Evolutionary conservation across 2,888 invertebrate species (phyloP).

Genomic region (Tortricodes alternella): DNA sequence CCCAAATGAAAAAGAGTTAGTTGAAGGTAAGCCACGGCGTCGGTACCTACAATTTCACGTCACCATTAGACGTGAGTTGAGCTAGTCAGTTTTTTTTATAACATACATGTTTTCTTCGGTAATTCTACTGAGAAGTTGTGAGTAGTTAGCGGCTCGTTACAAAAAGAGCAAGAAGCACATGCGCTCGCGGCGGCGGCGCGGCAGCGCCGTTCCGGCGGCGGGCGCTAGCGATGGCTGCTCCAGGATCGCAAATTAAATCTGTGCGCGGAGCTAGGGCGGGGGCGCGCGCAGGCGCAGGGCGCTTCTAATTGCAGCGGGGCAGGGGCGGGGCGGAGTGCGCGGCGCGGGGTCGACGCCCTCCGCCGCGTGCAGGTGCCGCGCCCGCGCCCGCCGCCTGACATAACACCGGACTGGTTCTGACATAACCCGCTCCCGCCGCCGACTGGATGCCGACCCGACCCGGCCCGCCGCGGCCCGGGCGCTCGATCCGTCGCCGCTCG

Average conservation of each 20-base stretch:
- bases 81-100: too few species aligned
- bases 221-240: too few species aligned
- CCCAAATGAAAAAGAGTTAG: background rate
- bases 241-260: constrained; percentile 30
- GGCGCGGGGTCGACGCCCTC: constrained; percentile 51
- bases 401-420: constrained; percentile 54
- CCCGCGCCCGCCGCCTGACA: constrained; percentile 40
- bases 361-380: constrained; percentile 49
- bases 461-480: constrained; percentile 18
- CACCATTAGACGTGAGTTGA: background rate
- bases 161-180: background rate
- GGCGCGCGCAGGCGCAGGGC: constrained; percentile 25
- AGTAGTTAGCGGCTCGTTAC: too few species aligned
- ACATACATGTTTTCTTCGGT: too few species aligned
- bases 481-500: constrained; percentile 21
- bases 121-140: too few species aligned
- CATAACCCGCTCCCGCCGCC: constrained; percentile 42
- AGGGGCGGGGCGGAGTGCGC: constrained; percentile 30
- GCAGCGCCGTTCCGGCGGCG: too few species aligned
- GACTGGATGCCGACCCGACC: constrained; percentile 27
- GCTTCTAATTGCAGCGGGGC: constrained; percentile 27
- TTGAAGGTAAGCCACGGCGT: background rate
- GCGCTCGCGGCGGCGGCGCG: background rate
- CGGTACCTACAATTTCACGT: background rate
- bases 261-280: constrained; percentile 10